These are phyloP conservation scores for Metacarcinus magister DNA, from an alignment of 2,888 invertebrate species.

Conservation along the genomic window DNA sequence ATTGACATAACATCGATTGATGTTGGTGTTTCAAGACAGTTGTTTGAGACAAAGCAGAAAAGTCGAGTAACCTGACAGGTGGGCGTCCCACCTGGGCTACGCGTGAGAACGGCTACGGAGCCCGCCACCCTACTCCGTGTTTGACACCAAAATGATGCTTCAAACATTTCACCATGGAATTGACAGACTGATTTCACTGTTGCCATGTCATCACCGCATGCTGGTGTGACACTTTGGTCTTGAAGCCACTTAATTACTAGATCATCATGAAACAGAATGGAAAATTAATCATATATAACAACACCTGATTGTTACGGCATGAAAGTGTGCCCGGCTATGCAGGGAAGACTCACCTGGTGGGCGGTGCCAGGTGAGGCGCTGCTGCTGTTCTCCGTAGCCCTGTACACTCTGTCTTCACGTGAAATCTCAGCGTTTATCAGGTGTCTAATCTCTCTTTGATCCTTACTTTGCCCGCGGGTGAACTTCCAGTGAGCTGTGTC, in stretches of 20 bases:
- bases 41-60: not conserved
- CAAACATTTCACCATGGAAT: not conserved
- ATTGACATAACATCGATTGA: not conserved
- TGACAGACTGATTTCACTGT: not conserved
- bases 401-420: not conserved
- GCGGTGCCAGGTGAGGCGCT: constrained; percentile 27
- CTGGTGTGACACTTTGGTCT: not conserved
- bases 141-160: not conserved
- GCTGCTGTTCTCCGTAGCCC: not conserved
- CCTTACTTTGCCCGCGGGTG: not conserved
- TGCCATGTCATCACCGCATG: not conserved
- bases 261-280: not conserved
- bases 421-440: not conserved
- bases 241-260: not conserved
- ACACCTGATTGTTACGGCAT: not conserved
- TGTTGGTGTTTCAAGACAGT: not conserved
- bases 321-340: not conserved
- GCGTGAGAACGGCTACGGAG: not conserved
- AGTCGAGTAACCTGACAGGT: not conserved
- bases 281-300: not conserved
- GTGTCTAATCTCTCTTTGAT: not conserved
- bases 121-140: not conserved
- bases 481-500: not conserved
- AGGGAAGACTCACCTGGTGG: constrained; percentile 18
- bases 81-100: not conserved